Evolutionary conservation across 1,140 invertebrate genomes (phyloP), one percentile per base, ranked within the genome.

Genomic region (Eumeta japonica): DNA sequence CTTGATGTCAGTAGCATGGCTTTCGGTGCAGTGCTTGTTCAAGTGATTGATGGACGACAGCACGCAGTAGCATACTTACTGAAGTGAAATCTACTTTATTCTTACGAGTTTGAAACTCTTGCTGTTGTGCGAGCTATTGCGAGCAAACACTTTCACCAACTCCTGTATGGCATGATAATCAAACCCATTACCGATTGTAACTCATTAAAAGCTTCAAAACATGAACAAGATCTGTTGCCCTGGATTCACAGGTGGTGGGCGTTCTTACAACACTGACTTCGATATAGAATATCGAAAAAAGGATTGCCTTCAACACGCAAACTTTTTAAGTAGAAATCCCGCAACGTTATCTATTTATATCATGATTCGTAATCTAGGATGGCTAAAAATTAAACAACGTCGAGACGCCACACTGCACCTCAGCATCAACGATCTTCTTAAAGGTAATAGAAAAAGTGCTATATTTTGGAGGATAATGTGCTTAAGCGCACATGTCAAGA

Each of bases 61-160:
- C 46, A 48, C 16, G 20, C 28, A 27, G 29, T 45, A 3, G 42
- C 24, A 10, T 45, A 39, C 17, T 35, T 11, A 13, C 36, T 2
- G 44, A 40, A 31, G 41, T 38, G 41, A 39, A 48, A 39, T 48
- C 41, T 28, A 10, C 67, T 67, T 39, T 60, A 70, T 46, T 67
- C 58, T 0, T 68, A 62, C 28, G 62, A 73, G 28, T 20, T 67
- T 1, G 58, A 73, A 37, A 66, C 55, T 0, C 20, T 75, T 3
- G 63, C 61, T 0, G 52, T 70, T 0, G 56, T 70, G 2, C 16
- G 39, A 9, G 24, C 41, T 1, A 29, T 50, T 1, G 43, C 43
- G 15, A 38, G 46, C 1, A 46, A 50, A 24, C 39, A 44, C 24
- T 45, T 46, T 42, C 39, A 55, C 1, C 35, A 54, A 0, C 75